Conservation (phyloP, 2,888 invertebrate genomes). For the Macrophya alboannulata region DNA sequence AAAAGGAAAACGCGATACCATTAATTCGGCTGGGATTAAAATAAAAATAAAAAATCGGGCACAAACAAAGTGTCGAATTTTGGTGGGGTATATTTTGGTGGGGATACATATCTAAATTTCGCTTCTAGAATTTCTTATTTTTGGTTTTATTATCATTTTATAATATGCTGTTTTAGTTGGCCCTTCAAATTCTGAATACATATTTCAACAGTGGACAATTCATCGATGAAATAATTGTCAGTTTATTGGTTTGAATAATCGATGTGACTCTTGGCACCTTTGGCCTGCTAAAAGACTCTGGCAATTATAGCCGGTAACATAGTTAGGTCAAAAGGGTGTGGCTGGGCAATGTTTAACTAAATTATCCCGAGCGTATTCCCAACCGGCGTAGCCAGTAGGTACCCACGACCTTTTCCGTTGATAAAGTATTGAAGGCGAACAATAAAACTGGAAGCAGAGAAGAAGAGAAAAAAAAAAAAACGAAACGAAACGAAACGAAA, state of each 20-base stretch:
- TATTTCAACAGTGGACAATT: neutral
- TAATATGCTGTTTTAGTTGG: neutral
- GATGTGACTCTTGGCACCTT: conserved; percentile 26
- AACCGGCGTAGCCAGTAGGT: too few relatives aligned
- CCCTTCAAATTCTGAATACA: neutral
- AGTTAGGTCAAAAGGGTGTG: conserved; percentile 43
- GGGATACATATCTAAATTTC: neutral
- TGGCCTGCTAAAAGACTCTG: conserved; percentile 11
- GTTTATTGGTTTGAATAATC: neutral
- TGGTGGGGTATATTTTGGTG: too few relatives aligned
- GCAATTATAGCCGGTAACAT: conserved; percentile 18
- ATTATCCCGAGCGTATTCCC: neutral
- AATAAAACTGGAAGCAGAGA: neutral
- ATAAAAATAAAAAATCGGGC: neutral
- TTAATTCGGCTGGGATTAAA: neutral
- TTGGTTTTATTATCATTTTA: neutral
- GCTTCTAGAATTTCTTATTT: neutral
- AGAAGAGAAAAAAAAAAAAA: neutral
- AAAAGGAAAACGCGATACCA: neutral
- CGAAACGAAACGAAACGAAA: too few relatives aligned
- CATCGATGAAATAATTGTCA: neutral
- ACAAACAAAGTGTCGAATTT: too few relatives aligned
- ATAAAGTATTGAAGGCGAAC: neutral
- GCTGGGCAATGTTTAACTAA: conserved; percentile 27
- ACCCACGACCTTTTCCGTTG: neutral